Conservation (phyloP, 2,888 invertebrate species). For the Poecilobothrus nobilitatus region DNA sequence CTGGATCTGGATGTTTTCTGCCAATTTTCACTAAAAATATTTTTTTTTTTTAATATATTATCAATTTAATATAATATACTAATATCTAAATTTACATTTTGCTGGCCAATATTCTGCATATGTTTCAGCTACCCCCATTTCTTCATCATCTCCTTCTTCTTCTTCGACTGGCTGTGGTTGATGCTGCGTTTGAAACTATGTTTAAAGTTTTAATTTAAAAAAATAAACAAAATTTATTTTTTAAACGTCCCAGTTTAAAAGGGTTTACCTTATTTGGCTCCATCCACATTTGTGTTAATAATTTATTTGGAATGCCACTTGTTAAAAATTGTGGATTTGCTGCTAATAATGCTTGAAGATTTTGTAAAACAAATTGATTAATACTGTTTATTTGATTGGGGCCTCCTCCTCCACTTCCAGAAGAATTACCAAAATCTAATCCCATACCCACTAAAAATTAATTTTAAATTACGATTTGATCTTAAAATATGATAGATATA, state of each 20-base stretch:
- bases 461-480: not conserved
- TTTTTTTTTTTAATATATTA: conserved; percentile 13
- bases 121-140: conserved; percentile 96
- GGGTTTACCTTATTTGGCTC: conserved; percentile 43
- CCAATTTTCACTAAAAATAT: conserved; percentile 72
- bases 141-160: conserved; percentile 86
- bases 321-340: conserved; percentile 42
- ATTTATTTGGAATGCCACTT: conserved; percentile 48
- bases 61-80: not conserved
- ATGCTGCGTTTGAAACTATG: conserved; percentile 14
- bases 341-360: conserved; percentile 39
- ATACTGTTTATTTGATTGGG: conserved; percentile 31
- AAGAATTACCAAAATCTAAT: conserved; percentile 21
- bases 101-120: conserved; percentile 97
- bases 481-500: too few species aligned
- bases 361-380: conserved; percentile 38
- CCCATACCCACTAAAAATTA: conserved; percentile 23
- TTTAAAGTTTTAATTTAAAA: conserved; percentile 10
- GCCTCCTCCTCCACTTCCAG: conserved; percentile 22
- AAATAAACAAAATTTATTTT: not conserved
- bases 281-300: conserved; percentile 55
- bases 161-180: conserved; percentile 47
- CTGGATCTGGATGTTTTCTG: conserved; percentile 94
- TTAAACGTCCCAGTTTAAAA: too few species aligned
- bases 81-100: conserved; percentile 57